These are phyloP conservation scores for Gymnogyps californianus DNA, from an alignment of 2,113 vertebrate genomes.

Conservation along the genomic window DNA sequence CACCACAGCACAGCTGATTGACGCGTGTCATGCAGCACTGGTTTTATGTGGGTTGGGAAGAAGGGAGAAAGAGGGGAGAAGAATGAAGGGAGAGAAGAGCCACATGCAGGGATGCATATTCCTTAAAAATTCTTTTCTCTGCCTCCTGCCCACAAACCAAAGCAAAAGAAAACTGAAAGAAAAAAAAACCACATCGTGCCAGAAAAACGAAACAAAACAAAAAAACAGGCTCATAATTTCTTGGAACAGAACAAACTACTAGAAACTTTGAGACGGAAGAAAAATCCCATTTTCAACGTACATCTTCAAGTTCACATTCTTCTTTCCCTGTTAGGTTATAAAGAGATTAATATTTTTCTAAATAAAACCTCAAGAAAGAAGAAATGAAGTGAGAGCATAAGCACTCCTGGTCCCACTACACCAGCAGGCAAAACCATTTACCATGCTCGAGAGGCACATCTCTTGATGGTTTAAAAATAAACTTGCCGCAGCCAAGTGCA, in stretches of 20 bases:
- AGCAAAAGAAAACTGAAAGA: background rate
- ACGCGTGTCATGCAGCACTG: background rate
- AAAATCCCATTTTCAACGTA: background rate
- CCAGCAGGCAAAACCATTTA: background rate
- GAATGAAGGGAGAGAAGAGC: background rate
- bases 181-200: background rate
- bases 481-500: background rate
- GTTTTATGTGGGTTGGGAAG: background rate
- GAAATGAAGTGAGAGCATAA: background rate
- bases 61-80: background rate
- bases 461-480: background rate
- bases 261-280: background rate
- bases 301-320: background rate
- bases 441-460: rapidly evolving
- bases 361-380: background rate
- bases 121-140: background rate
- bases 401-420: background rate
- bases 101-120: background rate
- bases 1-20: background rate
- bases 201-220: background rate
- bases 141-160: background rate
- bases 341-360: background rate
- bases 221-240: background rate
- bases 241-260: background rate
- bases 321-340: background rate